Evolutionary conservation across 2,888 invertebrate genomes (phyloP).

Genomic region (Brachylomia viminalis): DNA sequence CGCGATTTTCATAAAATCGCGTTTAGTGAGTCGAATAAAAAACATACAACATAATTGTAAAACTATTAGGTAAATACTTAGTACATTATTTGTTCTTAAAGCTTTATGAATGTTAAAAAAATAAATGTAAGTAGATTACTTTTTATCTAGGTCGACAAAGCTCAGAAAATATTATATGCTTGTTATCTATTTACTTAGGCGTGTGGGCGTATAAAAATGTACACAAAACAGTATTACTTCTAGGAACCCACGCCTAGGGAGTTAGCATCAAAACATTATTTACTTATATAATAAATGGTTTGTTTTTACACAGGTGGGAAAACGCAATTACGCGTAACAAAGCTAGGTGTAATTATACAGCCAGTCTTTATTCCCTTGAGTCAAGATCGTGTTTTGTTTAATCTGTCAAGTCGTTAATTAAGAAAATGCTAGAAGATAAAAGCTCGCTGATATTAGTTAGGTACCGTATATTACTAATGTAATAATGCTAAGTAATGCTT

Average conservation of each 20-base stretch:
- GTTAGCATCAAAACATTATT: conserved; percentile 29
- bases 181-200: background rate
- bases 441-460: background rate
- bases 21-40: background rate
- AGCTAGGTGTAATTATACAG: conserved; percentile 55
- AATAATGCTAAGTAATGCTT: background rate
- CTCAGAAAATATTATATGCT: background rate
- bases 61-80: background rate
- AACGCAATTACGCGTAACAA: conserved; percentile 55
- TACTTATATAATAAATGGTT: conserved; percentile 38
- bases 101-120: background rate
- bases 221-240: conserved; percentile 26
- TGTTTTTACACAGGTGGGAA: conserved; percentile 32
- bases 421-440: conserved; percentile 14
- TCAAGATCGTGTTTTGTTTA: conserved; percentile 44
- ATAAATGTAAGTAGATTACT: background rate
- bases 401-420: conserved; percentile 40
- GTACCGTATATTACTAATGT: background rate
- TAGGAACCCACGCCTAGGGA: conserved; percentile 6
- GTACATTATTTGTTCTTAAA: too few species aligned
- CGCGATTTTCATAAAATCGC: too few species aligned
- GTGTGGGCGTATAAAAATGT: conserved; percentile 3
- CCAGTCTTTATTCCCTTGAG: conserved; percentile 40
- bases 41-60: background rate
- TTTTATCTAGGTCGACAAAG: background rate